These are phyloP conservation scores for Volucella inanis DNA, from an alignment of 2,888 invertebrate genomes.

Conservation along the genomic window DNA sequence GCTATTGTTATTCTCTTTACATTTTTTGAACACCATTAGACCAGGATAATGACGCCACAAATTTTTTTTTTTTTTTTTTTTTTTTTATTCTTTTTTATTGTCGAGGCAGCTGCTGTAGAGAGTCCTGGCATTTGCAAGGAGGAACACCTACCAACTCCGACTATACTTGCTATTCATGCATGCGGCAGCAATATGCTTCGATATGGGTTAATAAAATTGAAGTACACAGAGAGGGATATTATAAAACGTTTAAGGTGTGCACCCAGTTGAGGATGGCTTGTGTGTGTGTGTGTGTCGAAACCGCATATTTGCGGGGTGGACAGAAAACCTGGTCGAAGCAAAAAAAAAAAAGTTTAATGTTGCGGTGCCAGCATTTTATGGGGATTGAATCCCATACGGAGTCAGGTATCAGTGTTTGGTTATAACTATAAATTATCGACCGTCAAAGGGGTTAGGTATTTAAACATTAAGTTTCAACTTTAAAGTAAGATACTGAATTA, in stretches of 20 bases:
- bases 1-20: slow-evolving; percentile 55
- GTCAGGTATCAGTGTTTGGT: slow-evolving; percentile 9
- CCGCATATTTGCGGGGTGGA: slow-evolving; percentile 60
- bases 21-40: slow-evolving; percentile 67
- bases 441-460: slow-evolving; percentile 7
- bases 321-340: slow-evolving; percentile 21
- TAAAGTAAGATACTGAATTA: too few relatives aligned
- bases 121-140: slow-evolving; percentile 25
- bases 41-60: slow-evolving; percentile 64
- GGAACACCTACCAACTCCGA: not conserved
- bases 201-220: slow-evolving; percentile 67
- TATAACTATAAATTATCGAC: slow-evolving; percentile 36
- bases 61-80: slow-evolving; percentile 33
- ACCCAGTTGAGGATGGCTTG: not conserved
- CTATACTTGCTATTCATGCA: slow-evolving; percentile 68
- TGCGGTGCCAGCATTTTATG: slow-evolving; percentile 55
- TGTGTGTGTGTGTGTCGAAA: slow-evolving; percentile 6
- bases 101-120: slow-evolving; percentile 35
- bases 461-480: too few relatives aligned
- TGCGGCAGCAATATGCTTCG: slow-evolving; percentile 63
- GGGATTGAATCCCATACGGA: slow-evolving; percentile 30
- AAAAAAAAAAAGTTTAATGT: slow-evolving; percentile 38
- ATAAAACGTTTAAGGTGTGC: slow-evolving; percentile 67
- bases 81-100: slow-evolving; percentile 26
- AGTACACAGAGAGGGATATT: slow-evolving; percentile 61